phyloP scores from a whole-genome alignment of 2,797 vertebrate genomes.

The Liasis olivaceus region DNA sequence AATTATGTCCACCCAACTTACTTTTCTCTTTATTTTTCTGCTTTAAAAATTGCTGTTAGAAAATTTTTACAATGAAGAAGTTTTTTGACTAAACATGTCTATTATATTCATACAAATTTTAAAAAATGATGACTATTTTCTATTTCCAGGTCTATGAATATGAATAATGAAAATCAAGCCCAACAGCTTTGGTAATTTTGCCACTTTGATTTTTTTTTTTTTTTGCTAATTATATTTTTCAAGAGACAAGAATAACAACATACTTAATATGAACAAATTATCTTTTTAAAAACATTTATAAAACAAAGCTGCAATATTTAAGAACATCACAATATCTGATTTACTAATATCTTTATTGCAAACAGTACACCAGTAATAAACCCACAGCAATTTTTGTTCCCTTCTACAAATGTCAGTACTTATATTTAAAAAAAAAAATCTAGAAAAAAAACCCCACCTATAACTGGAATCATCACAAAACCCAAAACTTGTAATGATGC shows the following conservation, averaged over 20 bases:
- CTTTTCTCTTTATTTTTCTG: neutral
- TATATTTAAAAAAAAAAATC: slow-evolving; percentile 62
- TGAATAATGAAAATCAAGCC: neutral
- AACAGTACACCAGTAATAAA: slow-evolving; percentile 76
- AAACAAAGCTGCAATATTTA: slow-evolving; percentile 32
- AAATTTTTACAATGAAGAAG: neutral
- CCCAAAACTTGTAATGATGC: slow-evolving; percentile 47
- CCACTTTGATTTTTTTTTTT: neutral
- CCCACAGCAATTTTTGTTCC: slow-evolving; percentile 72
- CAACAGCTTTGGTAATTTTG: neutral
- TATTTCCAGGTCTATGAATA: neutral
- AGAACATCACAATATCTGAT: slow-evolving; percentile 69
- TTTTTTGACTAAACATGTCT: neutral
- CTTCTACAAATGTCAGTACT: slow-evolving; percentile 66
- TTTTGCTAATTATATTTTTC: slow-evolving; percentile 44
- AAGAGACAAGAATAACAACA: slow-evolving; percentile 29
- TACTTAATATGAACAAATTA: neutral
- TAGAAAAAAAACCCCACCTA: slow-evolving; percentile 52
- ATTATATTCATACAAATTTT: neutral
- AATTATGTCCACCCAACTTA: neutral
- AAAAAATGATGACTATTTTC: neutral
- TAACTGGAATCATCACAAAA: slow-evolving; percentile 59
- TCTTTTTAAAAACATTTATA: neutral
- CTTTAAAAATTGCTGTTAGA: neutral
- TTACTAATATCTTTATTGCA: slow-evolving; percentile 77